Percentiles rank a stretch among this genome's conserved stretches.
Conservation (phyloP, 2,797 vertebrate species). For the Eidolon dupreanum region DNA sequence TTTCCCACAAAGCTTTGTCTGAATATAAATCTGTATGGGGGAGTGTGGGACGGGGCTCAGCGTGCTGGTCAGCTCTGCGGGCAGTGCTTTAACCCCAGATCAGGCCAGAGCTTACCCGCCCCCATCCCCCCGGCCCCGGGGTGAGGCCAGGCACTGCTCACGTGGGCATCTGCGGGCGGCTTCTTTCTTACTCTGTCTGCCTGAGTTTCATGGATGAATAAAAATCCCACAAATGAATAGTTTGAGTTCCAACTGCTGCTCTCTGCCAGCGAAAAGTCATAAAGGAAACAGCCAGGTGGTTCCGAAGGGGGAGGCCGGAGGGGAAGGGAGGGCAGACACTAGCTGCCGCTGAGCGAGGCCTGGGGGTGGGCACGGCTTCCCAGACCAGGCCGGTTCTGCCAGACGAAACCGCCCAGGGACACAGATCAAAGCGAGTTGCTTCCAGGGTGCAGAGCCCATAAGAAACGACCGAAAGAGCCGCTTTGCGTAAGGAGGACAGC, state of each 20-base stretch:
- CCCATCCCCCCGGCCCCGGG: not conserved
- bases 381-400: not conserved
- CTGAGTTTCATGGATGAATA: constrained; percentile 37
- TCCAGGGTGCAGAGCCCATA: fast-evolving
- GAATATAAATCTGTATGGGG: not conserved
- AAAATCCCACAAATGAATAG: constrained; percentile 59
- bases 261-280: constrained; percentile 28
- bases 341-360: not conserved
- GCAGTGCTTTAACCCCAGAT: fast-evolving
- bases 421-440: not conserved
- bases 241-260: not conserved
- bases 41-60: not conserved
- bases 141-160: not conserved
- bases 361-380: too few species aligned
- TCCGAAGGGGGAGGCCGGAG: not conserved
- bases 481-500: not conserved
- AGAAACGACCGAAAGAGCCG: fast-evolving
- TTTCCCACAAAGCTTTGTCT: not conserved
- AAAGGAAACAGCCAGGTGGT: constrained; percentile 33
- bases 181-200: not conserved
- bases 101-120: fast-evolving
- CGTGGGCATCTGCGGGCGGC: not conserved
- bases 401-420: not conserved
- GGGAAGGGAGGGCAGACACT: not conserved
- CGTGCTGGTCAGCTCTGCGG: not conserved